Evolutionary conservation across 2,113 vertebrate species (phyloP), one percentile per base, ranked within the genome.

Genomic region (Eurystomus gularis): DNA sequence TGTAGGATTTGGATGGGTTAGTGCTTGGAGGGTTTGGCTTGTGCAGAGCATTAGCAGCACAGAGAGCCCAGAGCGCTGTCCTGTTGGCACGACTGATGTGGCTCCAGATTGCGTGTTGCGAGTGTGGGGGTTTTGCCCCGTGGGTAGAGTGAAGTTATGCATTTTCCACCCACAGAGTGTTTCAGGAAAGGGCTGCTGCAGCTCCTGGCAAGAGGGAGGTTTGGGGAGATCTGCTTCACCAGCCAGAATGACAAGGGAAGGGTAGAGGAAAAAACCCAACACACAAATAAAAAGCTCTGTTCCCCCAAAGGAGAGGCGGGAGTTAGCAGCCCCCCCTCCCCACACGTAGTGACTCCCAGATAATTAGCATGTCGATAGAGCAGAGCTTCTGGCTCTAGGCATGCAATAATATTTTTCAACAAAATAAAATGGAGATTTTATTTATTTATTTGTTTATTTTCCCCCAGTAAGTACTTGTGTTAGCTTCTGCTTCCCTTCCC

Each of bases 361-460:
- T 78, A 70, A 84, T 91, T 70, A 66, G 19, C 23, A 28, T 78
- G 93, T 81, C 84, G 89, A 11, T 78, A 68, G 60, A 93, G 83
- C 81, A 62, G 81, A 93, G 77, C 90, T 86, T 12, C 81, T 78
- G 77, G 84, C 80, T 90, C 39, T 31, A 65, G 86, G 86, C 89
- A 55, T 39, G 82, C 64, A 54, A 76, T 64, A 71, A 49, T 57
- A 64, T 64, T 93, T 86, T 61, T 78, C 90, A 78, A 29, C 82
- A 46, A 81, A 70, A 81, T 33, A 75, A 95, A 89, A 94, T 60
- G 87, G n/a, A n/a, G n/a, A n/a, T n/a, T n/a, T n/a, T n/a, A n/a
- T n/a, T n/a, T n/a, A n/a, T n/a, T n/a, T n/a, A n/a, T n/a, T n/a
- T n/a, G n/a, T n/a, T n/a, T n/a, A n/a, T n/a, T n/a, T n/a, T n/a